Conservation (phyloP, 2,888 invertebrate species). For the Ctenicera cuprea region DNA sequence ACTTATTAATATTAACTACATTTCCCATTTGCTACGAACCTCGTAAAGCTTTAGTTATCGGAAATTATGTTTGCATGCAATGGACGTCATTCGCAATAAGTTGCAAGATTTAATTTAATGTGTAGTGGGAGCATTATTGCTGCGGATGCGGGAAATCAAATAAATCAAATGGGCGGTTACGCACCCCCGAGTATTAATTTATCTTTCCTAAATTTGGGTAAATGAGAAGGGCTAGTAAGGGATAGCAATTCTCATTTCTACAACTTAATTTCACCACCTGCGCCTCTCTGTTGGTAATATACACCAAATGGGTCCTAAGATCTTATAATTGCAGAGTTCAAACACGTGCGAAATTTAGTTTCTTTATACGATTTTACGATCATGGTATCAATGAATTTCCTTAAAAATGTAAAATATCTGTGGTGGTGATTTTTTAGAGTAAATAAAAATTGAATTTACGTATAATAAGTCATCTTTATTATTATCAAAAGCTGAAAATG, state of each 20-base stretch:
- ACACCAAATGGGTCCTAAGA: slow-evolving; percentile 7
- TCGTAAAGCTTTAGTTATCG: too few species aligned
- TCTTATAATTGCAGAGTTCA: neutral
- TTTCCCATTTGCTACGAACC: too few species aligned
- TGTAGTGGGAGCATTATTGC: slow-evolving; percentile 14
- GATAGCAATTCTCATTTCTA: slow-evolving; percentile 43
- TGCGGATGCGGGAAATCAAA: slow-evolving; percentile 32
- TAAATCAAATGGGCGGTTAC: slow-evolving; percentile 36
- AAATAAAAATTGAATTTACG: too few species aligned
- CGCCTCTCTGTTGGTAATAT: slow-evolving; percentile 14
- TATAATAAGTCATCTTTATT: too few species aligned
- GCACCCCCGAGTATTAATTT: slow-evolving; percentile 38
- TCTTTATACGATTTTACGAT: too few species aligned
- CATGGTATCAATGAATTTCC: too few species aligned
- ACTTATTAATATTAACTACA: too few species aligned
- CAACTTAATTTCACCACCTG: slow-evolving; percentile 43
- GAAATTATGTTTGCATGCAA: neutral
- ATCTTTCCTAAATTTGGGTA: slow-evolving; percentile 43
- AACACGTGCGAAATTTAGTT: neutral
- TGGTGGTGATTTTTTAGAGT: too few species aligned
- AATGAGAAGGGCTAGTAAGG: slow-evolving; percentile 29
- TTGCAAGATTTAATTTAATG: slow-evolving; percentile 26
- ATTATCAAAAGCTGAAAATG: too few species aligned
- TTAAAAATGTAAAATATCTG: too few species aligned
- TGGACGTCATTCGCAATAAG: slow-evolving; percentile 18